A percentile compares a stretch with the other conserved stretches of the same genome.
phyloP scores from a whole-genome alignment of 2,888 invertebrate genomes.

The Leptinotarsa rubiginosa region DNA sequence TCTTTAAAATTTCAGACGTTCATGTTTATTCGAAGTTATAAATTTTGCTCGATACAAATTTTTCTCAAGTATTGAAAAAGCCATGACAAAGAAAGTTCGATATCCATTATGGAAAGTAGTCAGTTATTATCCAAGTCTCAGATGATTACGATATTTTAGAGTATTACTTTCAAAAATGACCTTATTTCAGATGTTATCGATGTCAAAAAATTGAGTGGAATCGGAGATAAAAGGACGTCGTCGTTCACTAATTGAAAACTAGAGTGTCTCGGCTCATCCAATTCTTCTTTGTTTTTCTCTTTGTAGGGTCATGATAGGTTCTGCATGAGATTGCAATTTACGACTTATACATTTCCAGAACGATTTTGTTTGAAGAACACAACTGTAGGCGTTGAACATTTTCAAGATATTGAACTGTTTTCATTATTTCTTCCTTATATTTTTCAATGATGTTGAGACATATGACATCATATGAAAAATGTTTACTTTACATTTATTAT shows the following conservation, averaged over 20 bases:
- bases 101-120: not conserved
- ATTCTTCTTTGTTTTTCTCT: not conserved
- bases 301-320: not conserved
- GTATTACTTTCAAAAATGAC: constrained; percentile 12
- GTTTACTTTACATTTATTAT: too few relatives aligned
- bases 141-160: constrained; percentile 11
- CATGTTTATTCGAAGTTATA: too few relatives aligned
- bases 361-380: too few relatives aligned
- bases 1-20: too few relatives aligned
- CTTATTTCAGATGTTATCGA: not conserved
- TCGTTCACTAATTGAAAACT: not conserved
- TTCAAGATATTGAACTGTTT: too few relatives aligned
- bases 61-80: too few relatives aligned
- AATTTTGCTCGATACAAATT: too few relatives aligned
- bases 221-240: constrained; percentile 5
- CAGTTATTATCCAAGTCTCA: constrained; percentile 15
- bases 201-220: constrained; percentile 3
- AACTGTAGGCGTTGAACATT: too few relatives aligned
- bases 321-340: not conserved
- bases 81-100: not conserved
- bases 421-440: too few relatives aligned
- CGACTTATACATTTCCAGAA: too few relatives aligned
- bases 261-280: not conserved
- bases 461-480: too few relatives aligned
- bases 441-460: too few relatives aligned